Base-by-base conservation (phyloP, 2,113 vertebrate species). In the Erythrocercus mccallii region DNA sequence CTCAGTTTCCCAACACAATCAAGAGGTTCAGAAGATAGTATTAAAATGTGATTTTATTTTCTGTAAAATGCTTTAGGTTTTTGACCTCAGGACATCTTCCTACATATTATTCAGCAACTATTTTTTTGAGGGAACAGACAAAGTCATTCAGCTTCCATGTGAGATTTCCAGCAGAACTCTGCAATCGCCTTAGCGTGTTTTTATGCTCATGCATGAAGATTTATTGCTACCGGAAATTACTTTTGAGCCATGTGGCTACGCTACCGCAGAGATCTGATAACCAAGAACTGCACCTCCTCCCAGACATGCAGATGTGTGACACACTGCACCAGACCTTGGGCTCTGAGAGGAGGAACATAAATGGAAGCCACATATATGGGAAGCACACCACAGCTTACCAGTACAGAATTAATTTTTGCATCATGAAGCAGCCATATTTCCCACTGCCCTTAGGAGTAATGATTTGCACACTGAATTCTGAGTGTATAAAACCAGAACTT, bases 261-360 rank as follows among this genome's bases (percentile, higher is more conserved):
- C 17, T 50, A 11, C 11, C 48, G 38, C 60, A 86, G 31, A 91
- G 30, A 60, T 30, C 31, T 15, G 28, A 54, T 27, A 68, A 12
- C 61, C 17, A 79, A 27, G 58, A 87, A 64, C 8, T 48, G 45
- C 21, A 65, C 10, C 15, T 70, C 7, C 8, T 40, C 7, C 28
- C 35, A 44, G 56, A 44, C 37, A 44, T 0, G 11, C 0, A 1
- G 44, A 22, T 37, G 22, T 28, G 40, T 33, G 50, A 73, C 31
- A 73, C 31, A n/a, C 16, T 33, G 35, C 35, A 44, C 28, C 2
- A 87, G 21, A 69, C 37, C 70, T 9, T 19, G 30, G 81, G 23
- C 58, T 80, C 66, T 0, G 0, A 47, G 33, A 83, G 44, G 18
- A 83, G 13, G 45, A 90, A 47, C 40, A 15, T 0, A 15, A 11